Evolutionary conservation across 2,797 vertebrate species (phyloP).

Genomic region (Lagodon rhomboides): DNA sequence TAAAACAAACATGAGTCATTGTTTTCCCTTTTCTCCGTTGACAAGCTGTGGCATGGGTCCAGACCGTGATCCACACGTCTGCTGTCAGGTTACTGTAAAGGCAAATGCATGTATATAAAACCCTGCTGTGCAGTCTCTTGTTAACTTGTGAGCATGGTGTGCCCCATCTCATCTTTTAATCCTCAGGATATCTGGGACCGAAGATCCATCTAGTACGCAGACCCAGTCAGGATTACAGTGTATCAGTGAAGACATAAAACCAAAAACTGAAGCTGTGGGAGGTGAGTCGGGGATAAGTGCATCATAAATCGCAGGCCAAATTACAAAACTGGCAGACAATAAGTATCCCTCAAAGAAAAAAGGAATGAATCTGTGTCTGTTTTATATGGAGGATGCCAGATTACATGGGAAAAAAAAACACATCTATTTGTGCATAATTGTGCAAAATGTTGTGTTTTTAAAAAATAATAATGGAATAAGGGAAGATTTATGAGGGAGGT

Average conservation of each 20-base stretch:
- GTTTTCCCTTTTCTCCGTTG: conserved; percentile 44
- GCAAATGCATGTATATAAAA: not conserved
- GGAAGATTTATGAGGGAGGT: not conserved
- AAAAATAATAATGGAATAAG: not conserved
- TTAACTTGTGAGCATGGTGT: not conserved
- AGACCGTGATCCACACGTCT: conserved; percentile 2
- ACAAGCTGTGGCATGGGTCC: conserved; percentile 32
- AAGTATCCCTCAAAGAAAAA: not conserved
- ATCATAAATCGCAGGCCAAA: not conserved
- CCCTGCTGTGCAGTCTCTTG: not conserved
- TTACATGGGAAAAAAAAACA: not conserved
- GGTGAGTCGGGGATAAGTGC: not conserved
- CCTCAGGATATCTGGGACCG: too few relatives aligned
- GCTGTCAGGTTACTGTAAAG: conserved; percentile 14
- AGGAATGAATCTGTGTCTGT: too few relatives aligned
- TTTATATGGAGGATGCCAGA: not conserved
- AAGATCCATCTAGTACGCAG: not conserved
- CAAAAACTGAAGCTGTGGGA: not conserved
- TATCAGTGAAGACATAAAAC: conserved; percentile 13
- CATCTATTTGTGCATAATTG: not conserved
- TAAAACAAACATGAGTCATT: conserved; percentile 50
- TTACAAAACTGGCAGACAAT: not conserved
- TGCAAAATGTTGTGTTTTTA: not conserved
- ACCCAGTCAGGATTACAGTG: not conserved
- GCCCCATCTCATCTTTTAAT: too few relatives aligned